These are phyloP conservation scores for Aphaenogaster floridana DNA, from an alignment of 1,140 invertebrate species.

Conservation along the genomic window DNA sequence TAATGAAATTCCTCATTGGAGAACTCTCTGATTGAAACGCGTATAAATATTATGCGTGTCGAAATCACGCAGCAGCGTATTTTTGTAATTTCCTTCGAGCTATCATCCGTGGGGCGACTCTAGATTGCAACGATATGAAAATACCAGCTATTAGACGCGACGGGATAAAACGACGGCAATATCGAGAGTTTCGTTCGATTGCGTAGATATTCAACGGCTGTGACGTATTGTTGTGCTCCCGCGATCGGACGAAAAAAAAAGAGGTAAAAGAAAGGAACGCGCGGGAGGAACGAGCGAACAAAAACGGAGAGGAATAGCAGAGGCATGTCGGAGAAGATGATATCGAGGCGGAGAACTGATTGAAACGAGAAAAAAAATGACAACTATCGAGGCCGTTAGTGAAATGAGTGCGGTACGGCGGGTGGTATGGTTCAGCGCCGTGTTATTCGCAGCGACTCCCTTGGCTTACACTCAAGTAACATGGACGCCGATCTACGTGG, in stretches of 20 bases:
- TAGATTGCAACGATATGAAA: constrained; percentile 30
- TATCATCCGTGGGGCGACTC: background rate
- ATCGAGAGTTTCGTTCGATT: constrained; percentile 61
- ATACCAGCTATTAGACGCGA: constrained; percentile 18
- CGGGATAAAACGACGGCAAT: constrained; percentile 5
- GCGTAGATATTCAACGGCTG: constrained; percentile 54
- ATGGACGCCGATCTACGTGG: constrained; percentile 85
- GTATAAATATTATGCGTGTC: constrained; percentile 32
- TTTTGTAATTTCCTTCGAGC: constrained; percentile 50
- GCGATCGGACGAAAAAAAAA: background rate
- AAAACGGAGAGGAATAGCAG: background rate
- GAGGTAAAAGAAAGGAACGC: background rate
- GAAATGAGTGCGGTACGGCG: constrained; percentile 77
- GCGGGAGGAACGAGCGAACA: constrained; percentile 12
- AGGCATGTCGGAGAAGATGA: constrained; percentile 78
- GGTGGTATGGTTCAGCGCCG: constrained; percentile 79
- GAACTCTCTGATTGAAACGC: background rate
- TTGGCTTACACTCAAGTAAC: constrained; percentile 82
- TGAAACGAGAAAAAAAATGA: constrained; percentile 80
- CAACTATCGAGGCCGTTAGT: constrained; percentile 75
- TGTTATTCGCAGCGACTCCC: constrained; percentile 78
- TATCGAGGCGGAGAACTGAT: constrained; percentile 80
- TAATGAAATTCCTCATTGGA: constrained; percentile 46
- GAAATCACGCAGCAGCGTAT: constrained; percentile 9
- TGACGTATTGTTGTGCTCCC: constrained; percentile 56